Evolutionary conservation across 2,888 invertebrate species (phyloP), one percentile per base, ranked within the genome.

Genomic region (Rhogogaster chlorosoma): DNA sequence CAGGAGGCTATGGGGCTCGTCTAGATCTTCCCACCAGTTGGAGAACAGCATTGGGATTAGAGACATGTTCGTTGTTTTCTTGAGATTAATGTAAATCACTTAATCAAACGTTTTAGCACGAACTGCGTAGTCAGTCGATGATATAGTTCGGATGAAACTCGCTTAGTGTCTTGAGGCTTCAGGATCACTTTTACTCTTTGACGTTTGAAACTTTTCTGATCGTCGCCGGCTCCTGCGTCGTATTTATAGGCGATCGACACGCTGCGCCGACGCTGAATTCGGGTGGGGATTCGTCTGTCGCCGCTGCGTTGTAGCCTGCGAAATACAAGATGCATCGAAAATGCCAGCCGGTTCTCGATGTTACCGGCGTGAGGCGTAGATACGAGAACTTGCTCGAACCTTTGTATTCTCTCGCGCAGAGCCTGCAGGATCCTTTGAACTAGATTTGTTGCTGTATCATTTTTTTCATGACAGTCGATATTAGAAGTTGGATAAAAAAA

Each of bases 11-110:
- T 96, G 96, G 36, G 96, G 96, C 86, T 97, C 92, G 42, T 95
- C 96, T 92, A 96, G 95, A 90, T 97, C 97, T 90, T 97, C 96
- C 97, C 97, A 97, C 97, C 97, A 97, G 91, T 97, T 97, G 86
- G 97, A 97, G 94, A 97, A 97, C 93, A 96, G 94, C 93, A 96
- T 95, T 87, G 97, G 97, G 88, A 97, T 96, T 93, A 97, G 94
- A 91, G 97, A 97, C 97, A 97, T 97, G 94, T 95, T 87, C 32
- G 29, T 10, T 42, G 15, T 38, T 4, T 36, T 36, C n/a, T 38
- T 0, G 7, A 18, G 10, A 10, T n/a, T n/a, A 12, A n/a, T 10
- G 36, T 42, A 3, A 5, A 12, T 73, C 71, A 38, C 38, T 38
- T 36, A 38, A 73, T 38, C 22, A 67, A 29, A 38, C 38, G 10